These are phyloP conservation scores for Anthophora plumipes DNA, from an alignment of 2,888 invertebrate species.

Conservation along the genomic window DNA sequence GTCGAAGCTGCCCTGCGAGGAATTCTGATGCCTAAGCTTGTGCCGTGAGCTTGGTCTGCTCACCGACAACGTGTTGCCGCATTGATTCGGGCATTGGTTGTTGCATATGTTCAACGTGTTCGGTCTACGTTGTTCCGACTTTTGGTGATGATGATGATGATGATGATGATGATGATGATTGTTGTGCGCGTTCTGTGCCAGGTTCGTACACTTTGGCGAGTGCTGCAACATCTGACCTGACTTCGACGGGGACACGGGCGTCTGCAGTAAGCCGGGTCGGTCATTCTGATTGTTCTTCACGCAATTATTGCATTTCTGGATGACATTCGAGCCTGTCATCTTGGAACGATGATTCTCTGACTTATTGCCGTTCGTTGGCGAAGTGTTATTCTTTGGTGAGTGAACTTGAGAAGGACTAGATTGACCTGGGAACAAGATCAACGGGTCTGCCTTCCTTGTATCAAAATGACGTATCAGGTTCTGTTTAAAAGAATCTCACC, in stretches of 20 bases:
- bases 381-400: conserved; percentile 78
- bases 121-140: conserved; percentile 78
- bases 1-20: conserved; percentile 84
- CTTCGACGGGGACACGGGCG: conserved; percentile 82
- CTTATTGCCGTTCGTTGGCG: conserved; percentile 76
- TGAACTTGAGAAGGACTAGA: conserved; percentile 81
- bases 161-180: conserved; percentile 82
- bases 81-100: conserved; percentile 79
- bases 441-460: background rate
- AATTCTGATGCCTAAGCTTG: conserved; percentile 84
- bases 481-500: conserved; percentile 64
- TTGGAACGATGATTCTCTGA: conserved; percentile 75
- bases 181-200: conserved; percentile 74
- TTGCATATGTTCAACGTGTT: conserved; percentile 80
- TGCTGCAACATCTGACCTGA: conserved; percentile 77
- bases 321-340: conserved; percentile 63
- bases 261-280: conserved; percentile 80
- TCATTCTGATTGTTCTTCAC: conserved; percentile 81
- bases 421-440: conserved; percentile 72
- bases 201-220: conserved; percentile 78
- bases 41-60: conserved; percentile 81
- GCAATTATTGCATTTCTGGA: conserved; percentile 81
- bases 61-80: conserved; percentile 78
- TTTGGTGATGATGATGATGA: conserved; percentile 81
- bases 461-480: background rate